Percentiles rank a stretch among this genome's conserved stretches.
Evolutionary conservation across 1,140 invertebrate species (phyloP).

Genomic region (Trinorchestia longiramus): DNA sequence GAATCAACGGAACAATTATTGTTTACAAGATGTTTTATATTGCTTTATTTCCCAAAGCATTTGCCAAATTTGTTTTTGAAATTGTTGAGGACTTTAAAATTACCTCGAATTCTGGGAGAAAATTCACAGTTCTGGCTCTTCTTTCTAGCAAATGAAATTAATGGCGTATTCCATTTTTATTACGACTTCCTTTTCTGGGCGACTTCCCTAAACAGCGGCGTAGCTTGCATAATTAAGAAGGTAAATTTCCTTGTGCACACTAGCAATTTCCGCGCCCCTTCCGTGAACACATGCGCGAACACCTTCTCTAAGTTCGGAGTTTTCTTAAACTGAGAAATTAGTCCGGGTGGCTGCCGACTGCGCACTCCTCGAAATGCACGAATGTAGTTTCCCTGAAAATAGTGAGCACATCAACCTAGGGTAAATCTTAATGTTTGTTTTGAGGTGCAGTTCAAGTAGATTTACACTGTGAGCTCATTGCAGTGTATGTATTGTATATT

Average conservation of each 20-base stretch:
- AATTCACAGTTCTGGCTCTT: background rate
- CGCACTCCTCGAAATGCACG: conserved; percentile 18
- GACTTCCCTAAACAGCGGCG: conserved; percentile 48
- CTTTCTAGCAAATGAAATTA: conserved; percentile 54
- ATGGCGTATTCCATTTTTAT: conserved; percentile 51
- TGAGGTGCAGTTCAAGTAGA: background rate
- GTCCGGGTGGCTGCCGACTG: background rate
- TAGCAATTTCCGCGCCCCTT: conserved; percentile 45
- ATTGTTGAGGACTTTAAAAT: background rate
- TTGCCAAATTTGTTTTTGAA: background rate
- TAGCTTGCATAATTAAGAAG: conserved; percentile 54
- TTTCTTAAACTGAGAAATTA: conserved; percentile 39
- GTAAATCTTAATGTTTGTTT: background rate
- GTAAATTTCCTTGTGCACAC: conserved; percentile 54
- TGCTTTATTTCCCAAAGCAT: background rate
- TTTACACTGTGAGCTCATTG: background rate
- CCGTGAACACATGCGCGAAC: conserved; percentile 38
- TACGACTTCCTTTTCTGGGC: conserved; percentile 43
- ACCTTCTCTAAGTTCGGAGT: conserved; percentile 9
- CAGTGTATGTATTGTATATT: too few relatives aligned
- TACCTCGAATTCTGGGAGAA: background rate
- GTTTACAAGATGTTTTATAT: background rate
- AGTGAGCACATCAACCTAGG: background rate
- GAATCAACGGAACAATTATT: background rate
- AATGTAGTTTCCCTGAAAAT: background rate